Percentiles rank a stretch among this genome's conserved stretches.
Conservation (phyloP, 2,797 vertebrate species). For the Emys orbicularis region DNA sequence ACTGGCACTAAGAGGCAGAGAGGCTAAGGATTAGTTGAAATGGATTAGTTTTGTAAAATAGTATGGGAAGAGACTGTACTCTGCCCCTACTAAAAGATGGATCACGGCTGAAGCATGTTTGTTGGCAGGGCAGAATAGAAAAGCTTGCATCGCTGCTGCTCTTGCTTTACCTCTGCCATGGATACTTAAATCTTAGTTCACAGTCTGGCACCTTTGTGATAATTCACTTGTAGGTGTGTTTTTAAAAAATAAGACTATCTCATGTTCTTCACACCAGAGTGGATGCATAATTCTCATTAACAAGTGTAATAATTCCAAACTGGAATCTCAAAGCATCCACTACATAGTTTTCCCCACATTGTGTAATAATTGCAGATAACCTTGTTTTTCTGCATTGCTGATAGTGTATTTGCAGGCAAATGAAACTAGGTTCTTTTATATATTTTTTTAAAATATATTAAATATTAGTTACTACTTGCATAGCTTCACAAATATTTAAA, state of each 20-base stretch:
- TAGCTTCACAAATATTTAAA: neutral
- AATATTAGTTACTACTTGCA: neutral
- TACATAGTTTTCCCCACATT: neutral
- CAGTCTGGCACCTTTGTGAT: neutral
- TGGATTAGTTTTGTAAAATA: neutral
- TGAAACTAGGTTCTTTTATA: neutral
- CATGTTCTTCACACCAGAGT: neutral
- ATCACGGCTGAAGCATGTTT: neutral
- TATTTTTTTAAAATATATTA: too few relatives aligned
- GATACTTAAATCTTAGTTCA: neutral
- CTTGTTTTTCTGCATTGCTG: neutral
- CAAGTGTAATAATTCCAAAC: fast-evolving
- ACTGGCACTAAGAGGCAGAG: neutral
- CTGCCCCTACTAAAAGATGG: neutral
- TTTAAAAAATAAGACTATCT: neutral
- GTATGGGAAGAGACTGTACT: neutral
- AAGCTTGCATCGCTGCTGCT: fast-evolving
- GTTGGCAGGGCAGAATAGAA: neutral
- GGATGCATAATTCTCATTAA: neutral
- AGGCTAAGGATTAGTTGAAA: neutral
- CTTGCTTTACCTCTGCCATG: neutral
- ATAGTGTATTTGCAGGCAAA: neutral
- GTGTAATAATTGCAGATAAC: neutral
- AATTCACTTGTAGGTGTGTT: neutral
- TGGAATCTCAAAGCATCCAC: neutral